Percentiles rank a stretch among this genome's conserved stretches.
These are phyloP conservation scores for Himalopsyche kuldschensis DNA, from an alignment of 2,888 invertebrate species.

Conservation along the genomic window DNA sequence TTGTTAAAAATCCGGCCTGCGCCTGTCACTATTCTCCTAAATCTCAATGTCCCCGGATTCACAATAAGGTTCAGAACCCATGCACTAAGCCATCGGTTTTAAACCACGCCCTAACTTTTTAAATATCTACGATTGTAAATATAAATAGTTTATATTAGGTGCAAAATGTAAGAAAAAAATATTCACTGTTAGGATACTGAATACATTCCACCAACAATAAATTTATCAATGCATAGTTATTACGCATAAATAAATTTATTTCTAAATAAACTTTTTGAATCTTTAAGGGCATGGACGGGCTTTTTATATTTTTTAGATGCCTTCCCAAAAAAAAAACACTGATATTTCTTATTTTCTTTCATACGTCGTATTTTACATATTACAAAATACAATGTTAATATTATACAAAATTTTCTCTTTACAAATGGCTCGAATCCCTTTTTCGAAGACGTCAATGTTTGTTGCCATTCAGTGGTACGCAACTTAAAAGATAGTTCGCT, in stretches of 20 bases:
- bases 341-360: not conserved
- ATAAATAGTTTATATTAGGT: too few species aligned
- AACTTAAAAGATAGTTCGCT: not conserved
- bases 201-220: not conserved
- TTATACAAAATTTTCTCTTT: not conserved
- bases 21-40: too few species aligned
- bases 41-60: too few species aligned
- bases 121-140: too few species aligned
- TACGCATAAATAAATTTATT: not conserved
- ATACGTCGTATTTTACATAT: not conserved
- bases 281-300: not conserved
- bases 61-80: too few species aligned
- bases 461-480: not conserved
- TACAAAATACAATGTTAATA: not conserved
- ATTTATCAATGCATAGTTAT: not conserved
- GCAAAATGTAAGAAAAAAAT: too few species aligned
- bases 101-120: too few species aligned
- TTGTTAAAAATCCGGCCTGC: too few species aligned
- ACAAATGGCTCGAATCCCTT: not conserved
- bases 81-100: too few species aligned
- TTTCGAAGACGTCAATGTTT: not conserved
- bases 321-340: not conserved
- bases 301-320: not conserved
- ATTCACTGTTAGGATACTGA: too few species aligned
- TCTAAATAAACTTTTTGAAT: not conserved